Percentiles rank a stretch among this genome's conserved stretches.
phyloP scores from a whole-genome alignment of 2,888 invertebrate genomes.

The Phytoseiulus persimilis region DNA sequence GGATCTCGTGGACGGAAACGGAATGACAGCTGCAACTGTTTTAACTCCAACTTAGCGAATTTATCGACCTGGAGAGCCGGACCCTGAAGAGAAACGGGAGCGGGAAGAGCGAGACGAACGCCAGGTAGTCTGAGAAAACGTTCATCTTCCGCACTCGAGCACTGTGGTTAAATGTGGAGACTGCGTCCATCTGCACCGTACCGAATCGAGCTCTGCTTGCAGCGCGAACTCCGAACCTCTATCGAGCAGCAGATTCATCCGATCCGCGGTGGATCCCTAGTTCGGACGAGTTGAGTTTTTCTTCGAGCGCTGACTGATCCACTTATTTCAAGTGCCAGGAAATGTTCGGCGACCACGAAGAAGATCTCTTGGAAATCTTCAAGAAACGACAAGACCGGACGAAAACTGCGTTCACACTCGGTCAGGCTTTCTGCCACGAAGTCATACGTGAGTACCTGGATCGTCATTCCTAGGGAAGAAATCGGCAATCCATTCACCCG shows the following conservation, averaged over 20 bases:
- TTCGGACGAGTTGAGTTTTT: too few species aligned
- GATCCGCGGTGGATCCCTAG: too few species aligned
- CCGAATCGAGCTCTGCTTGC: neutral
- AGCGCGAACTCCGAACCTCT: too few species aligned
- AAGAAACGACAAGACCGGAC: neutral
- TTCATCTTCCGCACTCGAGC: neutral
- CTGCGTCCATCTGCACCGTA: neutral
- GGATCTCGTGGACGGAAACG: too few species aligned
- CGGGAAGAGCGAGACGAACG: neutral
- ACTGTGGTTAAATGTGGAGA: neutral
- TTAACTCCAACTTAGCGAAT: neutral
- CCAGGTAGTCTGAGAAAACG: neutral
- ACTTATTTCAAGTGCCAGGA: neutral
- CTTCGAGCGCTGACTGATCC: neutral
- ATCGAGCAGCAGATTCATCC: too few species aligned
- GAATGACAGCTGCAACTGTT: neutral
- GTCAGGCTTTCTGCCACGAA: neutral
- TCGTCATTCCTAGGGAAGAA: too few species aligned
- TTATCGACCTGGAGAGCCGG: slow-evolving; percentile 20
- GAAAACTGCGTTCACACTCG: neutral
- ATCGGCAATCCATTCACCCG: too few species aligned
- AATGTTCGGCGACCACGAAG: slow-evolving; percentile 34
- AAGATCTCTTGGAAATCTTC: slow-evolving; percentile 20
- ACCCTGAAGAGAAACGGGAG: neutral
- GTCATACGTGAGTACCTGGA: neutral